Evolutionary conservation across 2,113 vertebrate genomes (phyloP).

Genomic region (Triplophysa tibetana): DNA sequence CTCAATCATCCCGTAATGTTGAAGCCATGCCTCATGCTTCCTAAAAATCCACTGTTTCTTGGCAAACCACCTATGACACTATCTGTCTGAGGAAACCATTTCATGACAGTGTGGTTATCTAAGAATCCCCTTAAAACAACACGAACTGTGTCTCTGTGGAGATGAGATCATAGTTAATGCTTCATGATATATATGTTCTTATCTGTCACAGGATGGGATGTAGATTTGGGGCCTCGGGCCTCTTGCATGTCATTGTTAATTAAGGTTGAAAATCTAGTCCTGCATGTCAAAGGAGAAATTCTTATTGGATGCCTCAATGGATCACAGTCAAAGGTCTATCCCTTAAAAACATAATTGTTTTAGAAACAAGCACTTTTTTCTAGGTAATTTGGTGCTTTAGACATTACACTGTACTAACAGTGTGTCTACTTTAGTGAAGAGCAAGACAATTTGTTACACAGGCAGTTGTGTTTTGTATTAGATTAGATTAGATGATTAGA

Average conservation of each 20-base stretch:
- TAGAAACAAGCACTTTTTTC: neutral
- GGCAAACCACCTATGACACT: slow-evolving; percentile 8
- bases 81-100: slow-evolving; percentile 4
- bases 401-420: neutral
- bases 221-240: slow-evolving; percentile 12
- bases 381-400: neutral
- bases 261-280: neutral
- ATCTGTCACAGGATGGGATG: neutral
- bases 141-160: neutral
- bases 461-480: too few species aligned
- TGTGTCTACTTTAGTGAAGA: too few species aligned
- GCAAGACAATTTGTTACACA: too few species aligned
- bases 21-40: slow-evolving; percentile 8
- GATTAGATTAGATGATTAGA: too few species aligned
- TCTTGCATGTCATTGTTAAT: slow-evolving; percentile 4
- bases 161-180: slow-evolving; percentile 18
- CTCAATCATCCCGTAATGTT: slow-evolving; percentile 11
- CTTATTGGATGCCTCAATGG: neutral
- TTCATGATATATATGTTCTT: slow-evolving; percentile 6
- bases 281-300: slow-evolving; percentile 12
- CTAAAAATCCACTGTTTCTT: neutral
- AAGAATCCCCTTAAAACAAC: slow-evolving; percentile 20
- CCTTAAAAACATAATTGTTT: too few species aligned
- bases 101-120: slow-evolving; percentile 13
- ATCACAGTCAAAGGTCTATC: slow-evolving; percentile 20